Base-by-base conservation (phyloP, 2,797 vertebrate species). In the Cuniculus paca region DNA sequence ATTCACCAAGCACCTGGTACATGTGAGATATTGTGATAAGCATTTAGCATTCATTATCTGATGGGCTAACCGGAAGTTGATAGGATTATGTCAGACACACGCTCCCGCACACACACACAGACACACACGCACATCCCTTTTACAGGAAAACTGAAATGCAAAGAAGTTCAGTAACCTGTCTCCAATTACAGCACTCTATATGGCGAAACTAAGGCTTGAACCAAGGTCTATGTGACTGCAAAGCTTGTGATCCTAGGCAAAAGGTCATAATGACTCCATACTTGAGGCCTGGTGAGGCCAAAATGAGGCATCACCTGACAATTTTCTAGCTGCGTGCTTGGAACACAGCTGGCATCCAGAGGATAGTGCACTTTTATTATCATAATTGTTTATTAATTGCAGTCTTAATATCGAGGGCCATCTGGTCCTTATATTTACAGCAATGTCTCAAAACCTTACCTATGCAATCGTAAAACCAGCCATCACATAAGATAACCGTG, bases 11-110 rank as follows among this genome's bases (percentile, higher is more conserved):
- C 65, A 87, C 45, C 90, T 83, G 42, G 48, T 89, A 54, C 75
- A 42, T 75, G 77, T 75, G 77, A 84, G 34, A 65, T 63, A 70
- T 36, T 80, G 24, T 60, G 56, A 54, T 75, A 85, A 95, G 61
- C 31, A 85, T 91, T 95, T 95, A 93, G 26, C 48, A 91, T 79
- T 58, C 61, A 95, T 74, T 86, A 77, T 81, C 61, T 79, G 56
- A 74, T 45, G 54, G 58, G 61, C 39, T 63, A 95, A 72, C 31
- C 19, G 34, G 65, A 95, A 90, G 58, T 80, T 79, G 20, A 20
- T 56, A 78, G 14, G 9, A 50, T 91, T 88, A 58, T 65, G 20
- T 74, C 54, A 88, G 34, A 75, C 72, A 56, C 45, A 31, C 26
- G 34, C 22, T 7, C 7, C 7, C 13, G 8, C 45, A 36, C 31